These are phyloP conservation scores for Scelioninae gen. 1 DNA, from an alignment of 2,888 invertebrate genomes.

Conservation along the genomic window DNA sequence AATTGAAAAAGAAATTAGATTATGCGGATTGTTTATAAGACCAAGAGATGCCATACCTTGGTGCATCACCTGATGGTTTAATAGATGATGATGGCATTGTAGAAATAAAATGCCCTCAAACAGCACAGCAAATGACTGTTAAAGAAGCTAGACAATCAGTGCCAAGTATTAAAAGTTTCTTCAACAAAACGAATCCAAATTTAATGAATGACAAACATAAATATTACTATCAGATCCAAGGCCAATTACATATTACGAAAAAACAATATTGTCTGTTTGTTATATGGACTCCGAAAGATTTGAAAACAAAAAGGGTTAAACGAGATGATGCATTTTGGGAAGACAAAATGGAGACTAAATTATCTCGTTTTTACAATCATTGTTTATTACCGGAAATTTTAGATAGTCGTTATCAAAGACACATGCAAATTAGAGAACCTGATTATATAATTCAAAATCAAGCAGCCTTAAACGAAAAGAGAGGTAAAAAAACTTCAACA, in stretches of 20 bases:
- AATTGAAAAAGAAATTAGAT: constrained; percentile 42
- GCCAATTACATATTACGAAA: not conserved
- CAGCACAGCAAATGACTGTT: no score
- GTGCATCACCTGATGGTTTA: no score
- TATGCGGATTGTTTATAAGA: constrained; percentile 73
- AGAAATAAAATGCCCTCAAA: no score
- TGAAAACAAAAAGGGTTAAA: not conserved
- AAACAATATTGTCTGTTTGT: not conserved
- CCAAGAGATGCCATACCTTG: no score
- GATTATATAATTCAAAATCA: constrained; percentile 16
- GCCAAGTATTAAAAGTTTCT: constrained; percentile 1
- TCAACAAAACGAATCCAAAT: not conserved
- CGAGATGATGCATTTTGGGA: constrained; percentile 1
- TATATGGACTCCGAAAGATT: not conserved
- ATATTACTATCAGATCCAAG: constrained; percentile 28
- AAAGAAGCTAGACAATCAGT: no score
- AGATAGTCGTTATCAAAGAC: constrained; percentile 21
- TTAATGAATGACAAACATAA: constrained; percentile 14
- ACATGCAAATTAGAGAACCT: constrained; percentile 34
- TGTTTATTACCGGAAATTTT: constrained; percentile 53
- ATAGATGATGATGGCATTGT: not conserved
- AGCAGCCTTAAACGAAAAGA: not conserved
- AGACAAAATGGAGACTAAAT: not conserved
- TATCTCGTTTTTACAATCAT: constrained; percentile 3
- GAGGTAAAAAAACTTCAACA: not conserved